Evolutionary conservation across 1,140 invertebrate genomes (phyloP).

Genomic region (Bombus waltoni): DNA sequence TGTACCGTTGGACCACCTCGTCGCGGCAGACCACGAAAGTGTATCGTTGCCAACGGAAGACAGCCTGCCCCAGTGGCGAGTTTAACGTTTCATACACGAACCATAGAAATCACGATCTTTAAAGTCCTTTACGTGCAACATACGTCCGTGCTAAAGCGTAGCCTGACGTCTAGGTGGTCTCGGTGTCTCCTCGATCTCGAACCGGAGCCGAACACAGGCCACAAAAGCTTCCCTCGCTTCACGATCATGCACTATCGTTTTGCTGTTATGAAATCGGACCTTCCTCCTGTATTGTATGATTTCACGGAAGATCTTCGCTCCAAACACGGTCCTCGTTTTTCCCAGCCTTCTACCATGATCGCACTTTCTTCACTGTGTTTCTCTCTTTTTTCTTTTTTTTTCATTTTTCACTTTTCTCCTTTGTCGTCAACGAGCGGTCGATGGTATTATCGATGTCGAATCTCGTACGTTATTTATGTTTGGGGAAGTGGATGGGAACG

Average conservation of each 20-base stretch:
- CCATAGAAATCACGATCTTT: constrained; percentile 58
- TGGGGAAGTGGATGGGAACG: not conserved
- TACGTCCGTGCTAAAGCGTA: constrained; percentile 44
- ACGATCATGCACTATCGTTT: constrained; percentile 6
- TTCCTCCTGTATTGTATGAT: constrained; percentile 41
- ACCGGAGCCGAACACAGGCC: constrained; percentile 10
- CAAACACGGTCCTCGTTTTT: not conserved
- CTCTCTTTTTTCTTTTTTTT: no score
- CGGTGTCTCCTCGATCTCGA: constrained; percentile 22
- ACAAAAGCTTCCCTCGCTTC: constrained; percentile 25
- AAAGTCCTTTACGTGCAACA: constrained; percentile 26
- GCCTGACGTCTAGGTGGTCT: constrained; percentile 47
- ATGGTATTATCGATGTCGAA: not conserved
- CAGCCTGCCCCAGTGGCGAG: constrained; percentile 28
- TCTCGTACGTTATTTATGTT: fast-evolving
- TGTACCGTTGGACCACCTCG: constrained; percentile 53
- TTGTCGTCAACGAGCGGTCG: not conserved
- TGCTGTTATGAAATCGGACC: constrained; percentile 24
- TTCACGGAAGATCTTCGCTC: constrained; percentile 25
- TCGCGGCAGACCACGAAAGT: constrained; percentile 42
- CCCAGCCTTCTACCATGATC: not conserved
- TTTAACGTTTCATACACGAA: constrained; percentile 57
- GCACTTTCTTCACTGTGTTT: not conserved
- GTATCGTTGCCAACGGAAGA: constrained; percentile 43
- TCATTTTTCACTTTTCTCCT: not conserved